Evolutionary conservation across 2,797 vertebrate species (phyloP).

Genomic region (Tragelaphus eurycerus): DNA sequence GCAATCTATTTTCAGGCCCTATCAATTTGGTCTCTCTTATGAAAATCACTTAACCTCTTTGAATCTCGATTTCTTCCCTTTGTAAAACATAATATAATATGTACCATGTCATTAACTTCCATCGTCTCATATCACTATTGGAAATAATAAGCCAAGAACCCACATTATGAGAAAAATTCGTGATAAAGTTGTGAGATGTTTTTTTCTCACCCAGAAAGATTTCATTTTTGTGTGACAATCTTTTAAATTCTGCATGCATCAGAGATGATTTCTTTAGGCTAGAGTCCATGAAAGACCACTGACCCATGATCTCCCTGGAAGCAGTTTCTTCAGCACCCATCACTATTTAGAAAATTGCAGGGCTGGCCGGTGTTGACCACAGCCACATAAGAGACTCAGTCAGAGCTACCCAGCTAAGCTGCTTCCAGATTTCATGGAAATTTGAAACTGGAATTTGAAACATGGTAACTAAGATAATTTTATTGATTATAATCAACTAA

Average conservation of each 20-base stretch:
- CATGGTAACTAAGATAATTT: not conserved
- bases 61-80: not conserved
- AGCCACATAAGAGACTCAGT: not conserved
- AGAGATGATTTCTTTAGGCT: not conserved
- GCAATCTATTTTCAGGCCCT: conserved; percentile 32
- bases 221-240: not conserved
- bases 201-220: not conserved
- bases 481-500: not conserved
- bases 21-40: not conserved
- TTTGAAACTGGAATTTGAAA: not conserved
- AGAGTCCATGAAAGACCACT: not conserved
- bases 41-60: conserved; percentile 41
- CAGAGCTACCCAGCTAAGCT: not conserved
- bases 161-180: not conserved
- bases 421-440: not conserved
- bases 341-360: not conserved
- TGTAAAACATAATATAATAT: not conserved
- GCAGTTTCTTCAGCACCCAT: not conserved
- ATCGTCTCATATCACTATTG: not conserved
- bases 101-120: not conserved
- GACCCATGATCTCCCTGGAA: not conserved
- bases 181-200: not conserved
- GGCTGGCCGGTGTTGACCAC: not conserved
- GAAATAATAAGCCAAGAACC: not conserved
- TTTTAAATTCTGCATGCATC: not conserved